Conservation (phyloP, 2,113 vertebrate species). For the Lathamus discolor region DNA sequence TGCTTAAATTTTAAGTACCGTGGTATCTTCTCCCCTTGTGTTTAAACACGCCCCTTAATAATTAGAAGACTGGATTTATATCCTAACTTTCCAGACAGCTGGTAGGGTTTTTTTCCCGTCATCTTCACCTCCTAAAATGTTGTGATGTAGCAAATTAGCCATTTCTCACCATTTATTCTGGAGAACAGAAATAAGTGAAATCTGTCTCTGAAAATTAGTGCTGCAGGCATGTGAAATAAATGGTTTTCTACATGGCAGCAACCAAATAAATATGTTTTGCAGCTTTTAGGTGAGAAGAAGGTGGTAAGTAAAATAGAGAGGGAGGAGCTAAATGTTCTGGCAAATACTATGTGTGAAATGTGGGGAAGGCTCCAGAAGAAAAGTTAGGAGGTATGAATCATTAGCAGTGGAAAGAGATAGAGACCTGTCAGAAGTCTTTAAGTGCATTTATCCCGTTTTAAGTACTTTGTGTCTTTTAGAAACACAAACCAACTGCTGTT, state of each 20-base stretch:
- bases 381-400: neutral
- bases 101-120: neutral
- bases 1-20: neutral
- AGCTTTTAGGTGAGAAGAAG: constrained; percentile 36
- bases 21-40: neutral
- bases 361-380: neutral
- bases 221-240: constrained; percentile 26
- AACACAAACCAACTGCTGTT: neutral
- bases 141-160: constrained; percentile 54
- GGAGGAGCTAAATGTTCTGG: constrained; percentile 27
- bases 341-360: neutral
- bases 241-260: neutral
- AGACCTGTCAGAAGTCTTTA: neutral
- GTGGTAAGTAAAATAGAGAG: constrained; percentile 40
- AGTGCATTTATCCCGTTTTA: neutral
- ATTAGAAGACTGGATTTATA: neutral
- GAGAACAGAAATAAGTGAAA: constrained; percentile 48
- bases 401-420: accelerated
- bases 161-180: constrained; percentile 52
- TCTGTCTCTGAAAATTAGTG: constrained; percentile 34
- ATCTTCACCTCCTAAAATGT: constrained; percentile 53
- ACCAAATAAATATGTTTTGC: constrained; percentile 36
- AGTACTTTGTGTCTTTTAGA: neutral
- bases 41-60: neutral
- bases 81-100: constrained; percentile 50